Conservation (phyloP, 2,113 vertebrate genomes). For the Enhydra lutris region DNA sequence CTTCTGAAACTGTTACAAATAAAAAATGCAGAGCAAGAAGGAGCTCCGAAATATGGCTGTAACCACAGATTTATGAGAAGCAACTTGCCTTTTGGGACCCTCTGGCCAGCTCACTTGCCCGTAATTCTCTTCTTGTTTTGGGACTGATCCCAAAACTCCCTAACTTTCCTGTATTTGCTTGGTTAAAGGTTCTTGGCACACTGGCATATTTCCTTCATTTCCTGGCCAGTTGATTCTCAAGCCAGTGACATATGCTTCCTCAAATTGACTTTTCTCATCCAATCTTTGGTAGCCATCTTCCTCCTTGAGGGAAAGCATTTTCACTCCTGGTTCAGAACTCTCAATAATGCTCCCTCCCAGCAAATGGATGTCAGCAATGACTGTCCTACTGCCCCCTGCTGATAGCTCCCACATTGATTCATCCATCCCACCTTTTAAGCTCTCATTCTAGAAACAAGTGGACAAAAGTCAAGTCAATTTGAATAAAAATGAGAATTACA, state of each 20-base stretch:
- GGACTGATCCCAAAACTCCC: neutral
- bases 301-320: slow-evolving; percentile 5
- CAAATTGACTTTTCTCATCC: slow-evolving; percentile 27
- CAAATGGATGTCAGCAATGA: neutral
- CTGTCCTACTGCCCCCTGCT: neutral
- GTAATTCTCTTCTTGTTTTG: neutral
- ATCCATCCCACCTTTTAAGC: neutral
- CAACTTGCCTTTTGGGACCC: neutral
- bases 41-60: neutral
- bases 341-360: neutral
- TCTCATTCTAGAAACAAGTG: slow-evolving; percentile 21
- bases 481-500: slow-evolving; percentile 37
- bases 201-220: slow-evolving; percentile 2
- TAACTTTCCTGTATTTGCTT: neutral
- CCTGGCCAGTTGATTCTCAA: neutral
- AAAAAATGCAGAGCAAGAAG: neutral
- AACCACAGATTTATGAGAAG: neutral
- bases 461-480: slow-evolving; percentile 18
- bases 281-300: slow-evolving; percentile 2
- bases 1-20: slow-evolving; percentile 7
- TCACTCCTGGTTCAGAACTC: neutral
- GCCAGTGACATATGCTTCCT: neutral
- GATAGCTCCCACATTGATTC: neutral
- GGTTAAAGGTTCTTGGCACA: slow-evolving; percentile 9
- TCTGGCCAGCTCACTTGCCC: neutral